Evolutionary conservation across 2,113 vertebrate species (phyloP).

Genomic region (Neogobius melanostomus): DNA sequence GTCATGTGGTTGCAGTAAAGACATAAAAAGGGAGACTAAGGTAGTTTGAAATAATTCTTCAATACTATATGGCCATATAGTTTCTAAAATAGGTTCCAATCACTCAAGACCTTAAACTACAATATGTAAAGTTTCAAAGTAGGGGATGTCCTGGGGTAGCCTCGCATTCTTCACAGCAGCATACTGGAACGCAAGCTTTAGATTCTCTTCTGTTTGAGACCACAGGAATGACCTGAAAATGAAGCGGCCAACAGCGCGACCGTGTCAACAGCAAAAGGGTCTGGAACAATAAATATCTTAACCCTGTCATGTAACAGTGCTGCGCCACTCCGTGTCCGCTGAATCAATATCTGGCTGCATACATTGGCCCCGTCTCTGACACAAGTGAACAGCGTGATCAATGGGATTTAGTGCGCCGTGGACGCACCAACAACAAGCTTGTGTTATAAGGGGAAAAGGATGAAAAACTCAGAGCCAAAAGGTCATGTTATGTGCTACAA

Average conservation of each 20-base stretch:
- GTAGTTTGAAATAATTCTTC: neutral
- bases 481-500: neutral
- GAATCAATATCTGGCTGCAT: slow-evolving; percentile 43
- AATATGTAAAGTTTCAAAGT: neutral
- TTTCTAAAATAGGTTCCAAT: neutral
- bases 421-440: slow-evolving; percentile 26
- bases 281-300: slow-evolving; percentile 58
- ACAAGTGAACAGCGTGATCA: slow-evolving; percentile 31
- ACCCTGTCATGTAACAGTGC: slow-evolving; percentile 53
- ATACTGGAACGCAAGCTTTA: neutral
- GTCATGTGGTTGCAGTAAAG: neutral
- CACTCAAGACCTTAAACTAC: neutral
- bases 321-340: slow-evolving; percentile 25
- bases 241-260: neutral
- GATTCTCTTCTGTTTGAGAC: slow-evolving; percentile 6
- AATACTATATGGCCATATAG: neutral
- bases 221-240: slow-evolving; percentile 24
- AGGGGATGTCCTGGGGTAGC: neutral
- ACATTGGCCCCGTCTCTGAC: slow-evolving; percentile 14
- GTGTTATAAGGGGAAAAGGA: neutral
- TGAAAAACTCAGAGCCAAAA: neutral
- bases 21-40: neutral
- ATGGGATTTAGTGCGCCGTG: slow-evolving; percentile 34
- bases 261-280: slow-evolving; percentile 25
- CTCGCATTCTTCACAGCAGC: neutral